Percentiles rank a stretch among this genome's conserved stretches.
phyloP scores from a whole-genome alignment of 2,113 vertebrate genomes.

The Cervus canadensis region DNA sequence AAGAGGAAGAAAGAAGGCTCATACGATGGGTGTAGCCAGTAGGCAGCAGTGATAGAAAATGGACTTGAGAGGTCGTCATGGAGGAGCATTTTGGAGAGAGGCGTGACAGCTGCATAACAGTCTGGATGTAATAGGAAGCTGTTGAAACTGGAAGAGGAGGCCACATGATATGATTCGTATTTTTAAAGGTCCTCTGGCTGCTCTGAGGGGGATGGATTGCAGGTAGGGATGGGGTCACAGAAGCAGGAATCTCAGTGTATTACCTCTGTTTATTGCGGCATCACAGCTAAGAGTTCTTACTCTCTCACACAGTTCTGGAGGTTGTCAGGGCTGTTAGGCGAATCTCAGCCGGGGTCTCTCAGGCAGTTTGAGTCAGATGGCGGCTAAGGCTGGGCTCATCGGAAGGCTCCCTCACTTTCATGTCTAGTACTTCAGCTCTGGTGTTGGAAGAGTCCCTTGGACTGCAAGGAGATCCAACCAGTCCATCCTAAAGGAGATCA shows the following conservation, averaged over 20 bases:
- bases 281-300: not conserved
- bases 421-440: not conserved
- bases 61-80: not conserved
- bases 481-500: not conserved
- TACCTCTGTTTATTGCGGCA: not conserved
- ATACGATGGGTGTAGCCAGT: not conserved
- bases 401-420: not conserved
- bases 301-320: not conserved
- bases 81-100: not conserved
- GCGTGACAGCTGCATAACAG: rapidly evolving
- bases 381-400: not conserved
- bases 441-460: not conserved
- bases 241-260: not conserved
- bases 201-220: not conserved
- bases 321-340: not conserved
- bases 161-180: not conserved
- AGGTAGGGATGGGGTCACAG: not conserved
- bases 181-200: not conserved
- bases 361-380: not conserved
- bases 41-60: not conserved
- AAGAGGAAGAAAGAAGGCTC: not conserved
- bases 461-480: not conserved
- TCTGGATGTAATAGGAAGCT: not conserved
- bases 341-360: not conserved
- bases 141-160: not conserved